Percentiles rank a stretch among this genome's conserved stretches.
Evolutionary conservation across 2,888 invertebrate species (phyloP).

Genomic region (Dorcus hopei): DNA sequence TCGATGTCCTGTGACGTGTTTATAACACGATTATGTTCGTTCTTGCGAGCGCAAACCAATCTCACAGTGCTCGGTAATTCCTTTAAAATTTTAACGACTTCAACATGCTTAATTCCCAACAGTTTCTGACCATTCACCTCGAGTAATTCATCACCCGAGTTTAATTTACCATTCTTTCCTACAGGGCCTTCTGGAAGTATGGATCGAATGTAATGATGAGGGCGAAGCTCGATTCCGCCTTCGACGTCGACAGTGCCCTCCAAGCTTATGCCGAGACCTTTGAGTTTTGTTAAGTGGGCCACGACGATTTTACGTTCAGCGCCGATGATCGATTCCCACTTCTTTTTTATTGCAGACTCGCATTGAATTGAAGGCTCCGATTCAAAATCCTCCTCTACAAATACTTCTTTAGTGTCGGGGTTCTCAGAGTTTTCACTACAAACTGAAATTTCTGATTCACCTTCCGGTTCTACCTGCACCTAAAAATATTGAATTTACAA

Average conservation of each 20-base stretch:
- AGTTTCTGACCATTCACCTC: slow-evolving; percentile 93
- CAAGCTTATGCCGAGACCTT: slow-evolving; percentile 93
- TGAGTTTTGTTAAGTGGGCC: slow-evolving; percentile 88
- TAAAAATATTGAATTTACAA: neutral
- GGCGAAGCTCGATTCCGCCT: slow-evolving; percentile 91
- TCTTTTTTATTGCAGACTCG: slow-evolving; percentile 68
- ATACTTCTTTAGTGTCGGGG: slow-evolving; percentile 45
- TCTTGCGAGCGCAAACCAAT: slow-evolving; percentile 81
- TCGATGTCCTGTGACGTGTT: slow-evolving; percentile 76
- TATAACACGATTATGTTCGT: slow-evolving; percentile 62
- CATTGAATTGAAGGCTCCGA: slow-evolving; percentile 47
- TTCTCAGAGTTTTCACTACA: slow-evolving; percentile 66
- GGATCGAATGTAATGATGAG: slow-evolving; percentile 98
- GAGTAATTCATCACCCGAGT: slow-evolving; percentile 93
- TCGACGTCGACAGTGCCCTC: slow-evolving; percentile 99
- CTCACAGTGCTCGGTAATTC: slow-evolving; percentile 88
- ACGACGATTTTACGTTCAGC: slow-evolving; percentile 79
- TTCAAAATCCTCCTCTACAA: slow-evolving; percentile 48
- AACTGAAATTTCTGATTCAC: slow-evolving; percentile 76
- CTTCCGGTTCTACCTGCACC: slow-evolving; percentile 69
- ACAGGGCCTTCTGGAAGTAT: slow-evolving; percentile 96
- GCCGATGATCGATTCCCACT: slow-evolving; percentile 79
- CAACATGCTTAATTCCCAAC: slow-evolving; percentile 91
- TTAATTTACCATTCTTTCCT: slow-evolving; percentile 84
- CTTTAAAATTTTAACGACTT: slow-evolving; percentile 93